These are phyloP conservation scores for Numida meleagris DNA, from an alignment of 2,113 vertebrate species.

Conservation along the genomic window DNA sequence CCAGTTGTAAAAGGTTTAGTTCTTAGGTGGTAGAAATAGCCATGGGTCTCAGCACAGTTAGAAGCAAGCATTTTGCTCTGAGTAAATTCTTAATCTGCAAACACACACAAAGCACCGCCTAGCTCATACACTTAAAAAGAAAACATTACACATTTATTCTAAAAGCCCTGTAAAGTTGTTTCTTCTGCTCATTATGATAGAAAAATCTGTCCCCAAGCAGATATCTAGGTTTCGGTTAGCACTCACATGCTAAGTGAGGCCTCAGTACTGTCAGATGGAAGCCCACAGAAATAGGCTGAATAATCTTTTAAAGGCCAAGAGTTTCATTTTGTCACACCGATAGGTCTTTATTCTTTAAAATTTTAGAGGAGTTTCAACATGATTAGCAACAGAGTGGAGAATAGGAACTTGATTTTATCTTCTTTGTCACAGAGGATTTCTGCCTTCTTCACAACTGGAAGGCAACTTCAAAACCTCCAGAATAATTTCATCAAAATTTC, in stretches of 20 bases:
- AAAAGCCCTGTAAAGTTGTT: neutral
- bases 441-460: neutral
- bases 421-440: neutral
- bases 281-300: neutral
- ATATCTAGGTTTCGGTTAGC: neutral
- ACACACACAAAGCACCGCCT: neutral
- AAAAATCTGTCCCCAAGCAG: neutral
- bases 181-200: neutral
- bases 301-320: neutral
- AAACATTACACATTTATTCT: neutral
- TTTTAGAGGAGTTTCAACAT: neutral
- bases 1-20: neutral
- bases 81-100: neutral
- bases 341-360: neutral
- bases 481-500: neutral
- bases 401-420: neutral
- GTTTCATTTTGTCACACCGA: neutral
- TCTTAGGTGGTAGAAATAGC: neutral
- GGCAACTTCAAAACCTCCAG: neutral
- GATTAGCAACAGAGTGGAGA: neutral
- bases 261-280: neutral
- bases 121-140: neutral
- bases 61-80: neutral
- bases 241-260: fast-evolving
- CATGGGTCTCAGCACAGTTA: fast-evolving